These are phyloP conservation scores for Tenualosa ilisha DNA, from an alignment of 2,797 vertebrate genomes.

Conservation along the genomic window DNA sequence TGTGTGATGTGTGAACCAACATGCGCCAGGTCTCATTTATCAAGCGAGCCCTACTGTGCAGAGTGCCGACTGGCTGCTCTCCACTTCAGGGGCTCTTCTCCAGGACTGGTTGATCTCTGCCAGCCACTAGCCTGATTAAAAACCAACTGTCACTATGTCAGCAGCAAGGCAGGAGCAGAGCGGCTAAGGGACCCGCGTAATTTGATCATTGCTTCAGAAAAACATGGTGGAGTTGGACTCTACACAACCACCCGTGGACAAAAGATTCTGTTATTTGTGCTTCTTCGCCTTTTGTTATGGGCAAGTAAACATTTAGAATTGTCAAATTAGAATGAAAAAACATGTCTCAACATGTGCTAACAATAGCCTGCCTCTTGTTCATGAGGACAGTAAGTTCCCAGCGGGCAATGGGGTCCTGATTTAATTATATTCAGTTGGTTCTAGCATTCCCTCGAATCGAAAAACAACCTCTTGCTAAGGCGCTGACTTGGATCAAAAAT, in stretches of 20 bases:
- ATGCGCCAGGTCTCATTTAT: constrained; percentile 18
- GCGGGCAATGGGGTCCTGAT: not conserved
- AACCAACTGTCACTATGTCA: constrained; percentile 12
- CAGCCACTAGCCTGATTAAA: not conserved
- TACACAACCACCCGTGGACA: not conserved
- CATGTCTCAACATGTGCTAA: not conserved
- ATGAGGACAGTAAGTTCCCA: not conserved
- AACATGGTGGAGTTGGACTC: not conserved
- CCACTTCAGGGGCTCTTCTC: not conserved
- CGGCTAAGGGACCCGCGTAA: not conserved
- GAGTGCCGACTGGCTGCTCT: not conserved
- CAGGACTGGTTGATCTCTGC: not conserved
- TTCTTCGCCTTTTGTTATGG: not conserved
- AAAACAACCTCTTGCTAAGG: not conserved
- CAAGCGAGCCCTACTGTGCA: not conserved
- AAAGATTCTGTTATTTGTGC: not conserved
- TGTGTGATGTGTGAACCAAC: constrained; percentile 17
- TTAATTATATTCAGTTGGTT: not conserved
- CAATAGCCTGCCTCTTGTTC: not conserved
- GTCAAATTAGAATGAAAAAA: not conserved
- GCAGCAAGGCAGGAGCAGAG: not conserved
- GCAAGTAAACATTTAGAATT: not conserved
- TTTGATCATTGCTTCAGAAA: not conserved
- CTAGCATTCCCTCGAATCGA: not conserved
- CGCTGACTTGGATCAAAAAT: not conserved